Percentiles rank a stretch among this genome's conserved stretches.
Conservation (phyloP, 2,797 vertebrate genomes). For the Chrysocyon brachyurus region DNA sequence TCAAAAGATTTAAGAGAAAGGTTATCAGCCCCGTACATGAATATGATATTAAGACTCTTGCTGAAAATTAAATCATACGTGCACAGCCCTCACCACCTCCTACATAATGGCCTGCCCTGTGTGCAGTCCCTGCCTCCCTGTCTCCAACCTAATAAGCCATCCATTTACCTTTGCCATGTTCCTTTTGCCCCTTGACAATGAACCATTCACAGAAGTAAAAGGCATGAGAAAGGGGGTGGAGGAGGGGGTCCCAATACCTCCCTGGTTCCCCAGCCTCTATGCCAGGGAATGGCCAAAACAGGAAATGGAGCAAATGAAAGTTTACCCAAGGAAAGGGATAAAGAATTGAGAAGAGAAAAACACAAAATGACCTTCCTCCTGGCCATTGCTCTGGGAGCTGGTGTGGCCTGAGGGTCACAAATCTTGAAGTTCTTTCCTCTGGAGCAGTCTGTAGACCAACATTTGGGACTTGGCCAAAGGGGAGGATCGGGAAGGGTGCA, state of each 20-base stretch:
- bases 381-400: neutral
- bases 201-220: constrained; percentile 16
- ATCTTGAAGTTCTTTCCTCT: neutral
- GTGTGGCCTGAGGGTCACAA: accelerated
- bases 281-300: neutral
- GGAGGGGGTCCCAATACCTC: neutral
- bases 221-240: neutral
- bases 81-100: neutral
- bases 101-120: neutral
- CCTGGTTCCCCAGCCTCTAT: neutral
- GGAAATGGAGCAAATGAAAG: neutral
- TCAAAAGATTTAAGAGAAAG: constrained; percentile 58
- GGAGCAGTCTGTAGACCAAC: accelerated
- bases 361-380: neutral
- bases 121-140: neutral
- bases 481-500: neutral
- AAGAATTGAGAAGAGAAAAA: neutral
- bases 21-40: neutral
- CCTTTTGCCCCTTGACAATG: neutral
- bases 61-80: neutral
- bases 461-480: neutral
- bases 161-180: constrained; percentile 27
- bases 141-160: neutral
- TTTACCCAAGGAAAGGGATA: neutral
- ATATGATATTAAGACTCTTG: neutral